Conservation (phyloP, 1,140 invertebrate genomes). For the Aphidius gifuensis region DNA sequence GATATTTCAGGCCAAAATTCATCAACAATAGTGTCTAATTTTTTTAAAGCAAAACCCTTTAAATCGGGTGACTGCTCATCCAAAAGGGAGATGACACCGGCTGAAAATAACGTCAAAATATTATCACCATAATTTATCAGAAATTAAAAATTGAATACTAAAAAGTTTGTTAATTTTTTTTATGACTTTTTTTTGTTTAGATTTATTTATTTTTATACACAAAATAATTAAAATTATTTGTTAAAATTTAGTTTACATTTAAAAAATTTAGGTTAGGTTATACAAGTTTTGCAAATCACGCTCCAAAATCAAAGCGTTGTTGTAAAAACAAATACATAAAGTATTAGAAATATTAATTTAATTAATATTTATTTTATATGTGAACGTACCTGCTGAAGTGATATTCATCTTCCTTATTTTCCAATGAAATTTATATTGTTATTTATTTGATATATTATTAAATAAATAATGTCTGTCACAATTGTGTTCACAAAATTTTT, state of each 20-base stretch:
- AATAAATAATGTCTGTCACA: too few relatives aligned
- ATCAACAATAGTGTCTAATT: conserved; percentile 90
- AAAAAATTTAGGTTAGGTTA: conserved; percentile 14
- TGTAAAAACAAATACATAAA: too few relatives aligned
- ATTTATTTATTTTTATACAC: too few relatives aligned
- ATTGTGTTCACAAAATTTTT: too few relatives aligned
- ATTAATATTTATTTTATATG: background rate
- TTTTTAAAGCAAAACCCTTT: conserved; percentile 88
- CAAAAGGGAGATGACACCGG: conserved; percentile 92
- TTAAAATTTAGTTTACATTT: background rate
- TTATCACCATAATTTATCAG: background rate
- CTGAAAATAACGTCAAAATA: conserved; percentile 53
- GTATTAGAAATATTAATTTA: too few relatives aligned
- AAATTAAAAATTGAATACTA: too few relatives aligned
- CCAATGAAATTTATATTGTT: too few relatives aligned
- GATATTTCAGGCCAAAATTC: conserved; percentile 99
- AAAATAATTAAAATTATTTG: too few relatives aligned
- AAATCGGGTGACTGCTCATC: conserved; percentile 91
- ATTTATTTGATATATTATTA: too few relatives aligned
- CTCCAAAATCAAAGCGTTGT: conserved; percentile 10
- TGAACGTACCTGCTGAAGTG: conserved; percentile 51
- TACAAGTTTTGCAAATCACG: conserved; percentile 18
- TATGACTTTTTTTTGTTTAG: too few relatives aligned
- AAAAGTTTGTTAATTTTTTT: too few relatives aligned
- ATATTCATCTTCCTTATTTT: conserved; percentile 52